phyloP scores from a whole-genome alignment of 2,113 vertebrate genomes.

The Zosterops pallidus region DNA sequence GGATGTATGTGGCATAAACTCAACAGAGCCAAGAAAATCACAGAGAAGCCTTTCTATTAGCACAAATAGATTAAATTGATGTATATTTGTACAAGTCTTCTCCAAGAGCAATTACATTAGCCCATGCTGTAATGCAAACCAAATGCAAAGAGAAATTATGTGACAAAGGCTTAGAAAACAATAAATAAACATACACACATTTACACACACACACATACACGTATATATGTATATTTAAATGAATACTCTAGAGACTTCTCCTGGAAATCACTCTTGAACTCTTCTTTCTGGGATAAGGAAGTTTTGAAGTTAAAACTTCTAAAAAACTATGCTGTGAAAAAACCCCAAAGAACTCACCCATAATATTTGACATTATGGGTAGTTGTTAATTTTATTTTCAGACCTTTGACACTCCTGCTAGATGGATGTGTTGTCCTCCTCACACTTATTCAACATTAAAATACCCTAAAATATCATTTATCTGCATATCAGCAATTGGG shows the following conservation, averaged over 20 bases:
- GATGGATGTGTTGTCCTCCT: not conserved
- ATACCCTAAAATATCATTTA: not conserved
- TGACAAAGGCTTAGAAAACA: not conserved
- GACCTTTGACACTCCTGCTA: not conserved
- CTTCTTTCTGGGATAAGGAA: not conserved
- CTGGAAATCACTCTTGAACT: not conserved
- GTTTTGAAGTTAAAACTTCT: not conserved
- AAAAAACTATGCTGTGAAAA: not conserved
- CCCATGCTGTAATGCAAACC: not conserved
- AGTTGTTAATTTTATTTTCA: not conserved
- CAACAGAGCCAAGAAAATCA: not conserved
- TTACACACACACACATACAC: not conserved
- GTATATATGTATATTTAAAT: not conserved
- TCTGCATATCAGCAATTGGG: constrained; percentile 3
- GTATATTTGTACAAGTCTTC: not conserved
- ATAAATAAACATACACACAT: not conserved
- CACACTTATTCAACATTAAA: constrained; percentile 3
- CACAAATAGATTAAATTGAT: not conserved
- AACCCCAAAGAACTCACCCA: not conserved
- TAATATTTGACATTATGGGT: not conserved
- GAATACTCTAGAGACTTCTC: not conserved
- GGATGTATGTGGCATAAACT: not conserved
- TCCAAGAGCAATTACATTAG: not conserved
- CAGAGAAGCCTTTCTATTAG: not conserved
- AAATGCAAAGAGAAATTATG: not conserved